These are phyloP conservation scores for Syngnathus floridae DNA, from an alignment of 2,113 vertebrate genomes.

Conservation along the genomic window DNA sequence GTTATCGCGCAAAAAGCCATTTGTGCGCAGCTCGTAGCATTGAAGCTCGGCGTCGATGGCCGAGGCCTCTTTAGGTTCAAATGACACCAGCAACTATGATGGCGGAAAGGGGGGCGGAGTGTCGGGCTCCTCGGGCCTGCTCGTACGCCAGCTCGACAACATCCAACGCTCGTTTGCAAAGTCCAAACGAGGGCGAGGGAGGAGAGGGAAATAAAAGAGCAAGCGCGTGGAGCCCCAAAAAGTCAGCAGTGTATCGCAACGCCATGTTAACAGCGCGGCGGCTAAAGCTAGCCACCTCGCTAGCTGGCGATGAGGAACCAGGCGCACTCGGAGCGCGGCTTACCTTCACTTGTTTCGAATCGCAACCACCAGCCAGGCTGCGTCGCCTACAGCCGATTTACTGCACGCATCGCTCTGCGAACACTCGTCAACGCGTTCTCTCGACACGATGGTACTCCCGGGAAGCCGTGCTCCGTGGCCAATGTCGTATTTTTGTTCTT, in stretches of 20 bases:
- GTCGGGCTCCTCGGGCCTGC: conserved; percentile 55
- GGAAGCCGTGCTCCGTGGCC: conserved; percentile 54
- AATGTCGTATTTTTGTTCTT: conserved; percentile 47
- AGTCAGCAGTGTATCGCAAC: not conserved
- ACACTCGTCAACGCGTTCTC: conserved; percentile 62
- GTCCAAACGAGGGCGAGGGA: not conserved
- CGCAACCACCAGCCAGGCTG: conserved; percentile 52
- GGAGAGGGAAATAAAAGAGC: not conserved
- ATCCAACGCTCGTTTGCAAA: not conserved
- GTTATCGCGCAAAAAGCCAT: not conserved
- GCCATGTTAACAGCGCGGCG: not conserved
- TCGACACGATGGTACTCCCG: conserved; percentile 63
- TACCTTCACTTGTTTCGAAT: conserved; percentile 66
- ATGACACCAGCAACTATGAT: conserved; percentile 60
- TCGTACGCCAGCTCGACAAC: conserved; percentile 30
- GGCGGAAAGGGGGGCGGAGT: conserved; percentile 63
- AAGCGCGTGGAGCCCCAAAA: not conserved
- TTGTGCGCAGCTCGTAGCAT: conserved; percentile 3
- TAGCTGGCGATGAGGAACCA: conserved; percentile 54
- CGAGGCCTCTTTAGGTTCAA: conserved; percentile 48
- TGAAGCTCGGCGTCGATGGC: conserved; percentile 20
- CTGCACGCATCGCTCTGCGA: conserved; percentile 61
- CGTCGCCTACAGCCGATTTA: conserved; percentile 51
- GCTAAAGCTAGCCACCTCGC: not conserved
- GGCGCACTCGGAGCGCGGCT: conserved; percentile 11